A percentile compares a stretch with the other conserved stretches of the same genome.
These are phyloP conservation scores for Pituophis catenifer DNA, from an alignment of 2,113 vertebrate genomes.

Conservation along the genomic window DNA sequence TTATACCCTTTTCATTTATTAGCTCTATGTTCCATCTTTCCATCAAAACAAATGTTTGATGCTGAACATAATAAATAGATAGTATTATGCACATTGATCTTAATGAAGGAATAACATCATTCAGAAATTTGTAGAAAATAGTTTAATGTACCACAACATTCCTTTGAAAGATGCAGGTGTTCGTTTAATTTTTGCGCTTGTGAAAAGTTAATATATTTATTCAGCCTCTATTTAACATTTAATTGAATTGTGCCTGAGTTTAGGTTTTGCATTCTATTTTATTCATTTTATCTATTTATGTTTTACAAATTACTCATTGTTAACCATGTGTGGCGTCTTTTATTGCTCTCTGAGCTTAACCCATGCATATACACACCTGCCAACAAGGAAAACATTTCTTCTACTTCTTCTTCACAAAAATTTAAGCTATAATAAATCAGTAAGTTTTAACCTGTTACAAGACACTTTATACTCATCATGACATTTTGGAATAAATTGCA, in stretches of 20 bases:
- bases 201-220: background rate
- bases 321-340: background rate
- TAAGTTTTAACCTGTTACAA: background rate
- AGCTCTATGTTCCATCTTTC: background rate
- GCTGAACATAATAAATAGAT: background rate
- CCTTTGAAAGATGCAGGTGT: background rate
- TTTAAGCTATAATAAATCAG: background rate
- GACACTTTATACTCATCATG: background rate
- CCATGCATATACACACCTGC: background rate
- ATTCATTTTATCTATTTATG: background rate
- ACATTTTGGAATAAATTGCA: conserved; percentile 5
- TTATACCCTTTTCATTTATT: background rate
- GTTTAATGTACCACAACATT: background rate
- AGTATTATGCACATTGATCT: background rate
- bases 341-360: background rate
- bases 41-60: background rate
- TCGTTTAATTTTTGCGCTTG: background rate
- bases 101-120: background rate
- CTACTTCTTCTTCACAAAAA: background rate
- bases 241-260: background rate
- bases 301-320: background rate
- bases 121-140: background rate
- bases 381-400: background rate
- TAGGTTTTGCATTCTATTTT: background rate
- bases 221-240: background rate